phyloP scores from a whole-genome alignment of 2,113 vertebrate species.

The Menura novaehollandiae region DNA sequence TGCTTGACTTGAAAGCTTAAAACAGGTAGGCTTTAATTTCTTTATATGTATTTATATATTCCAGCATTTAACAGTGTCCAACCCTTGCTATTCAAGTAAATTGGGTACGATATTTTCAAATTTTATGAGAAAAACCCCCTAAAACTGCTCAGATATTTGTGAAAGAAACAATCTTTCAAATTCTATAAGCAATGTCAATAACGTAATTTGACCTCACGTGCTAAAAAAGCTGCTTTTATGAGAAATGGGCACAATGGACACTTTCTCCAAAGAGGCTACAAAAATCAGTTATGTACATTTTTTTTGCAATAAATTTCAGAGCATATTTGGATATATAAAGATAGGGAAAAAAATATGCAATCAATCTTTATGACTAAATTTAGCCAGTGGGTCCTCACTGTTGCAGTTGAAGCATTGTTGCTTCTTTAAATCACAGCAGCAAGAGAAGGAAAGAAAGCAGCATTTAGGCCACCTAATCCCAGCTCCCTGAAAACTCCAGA shows the following conservation, averaged over 20 bases:
- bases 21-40: background rate
- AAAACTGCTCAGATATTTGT: background rate
- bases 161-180: background rate
- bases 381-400: accelerated
- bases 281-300: background rate
- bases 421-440: background rate
- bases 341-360: background rate
- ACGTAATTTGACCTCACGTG: background rate
- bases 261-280: background rate
- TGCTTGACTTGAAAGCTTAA: background rate
- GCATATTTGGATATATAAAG: background rate
- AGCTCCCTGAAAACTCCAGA: background rate
- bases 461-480: background rate
- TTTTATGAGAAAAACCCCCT: background rate
- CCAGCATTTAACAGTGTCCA: background rate
- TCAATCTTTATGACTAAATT: background rate
- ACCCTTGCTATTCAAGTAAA: background rate
- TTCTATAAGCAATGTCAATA: background rate
- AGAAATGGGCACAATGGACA: background rate
- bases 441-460: background rate
- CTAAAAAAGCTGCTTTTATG: background rate
- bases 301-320: background rate
- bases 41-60: background rate
- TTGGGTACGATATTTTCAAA: background rate
- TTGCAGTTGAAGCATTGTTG: background rate